Base-by-base conservation (phyloP, 1,140 invertebrate genomes). In the Luehdorfia chinensis region DNA sequence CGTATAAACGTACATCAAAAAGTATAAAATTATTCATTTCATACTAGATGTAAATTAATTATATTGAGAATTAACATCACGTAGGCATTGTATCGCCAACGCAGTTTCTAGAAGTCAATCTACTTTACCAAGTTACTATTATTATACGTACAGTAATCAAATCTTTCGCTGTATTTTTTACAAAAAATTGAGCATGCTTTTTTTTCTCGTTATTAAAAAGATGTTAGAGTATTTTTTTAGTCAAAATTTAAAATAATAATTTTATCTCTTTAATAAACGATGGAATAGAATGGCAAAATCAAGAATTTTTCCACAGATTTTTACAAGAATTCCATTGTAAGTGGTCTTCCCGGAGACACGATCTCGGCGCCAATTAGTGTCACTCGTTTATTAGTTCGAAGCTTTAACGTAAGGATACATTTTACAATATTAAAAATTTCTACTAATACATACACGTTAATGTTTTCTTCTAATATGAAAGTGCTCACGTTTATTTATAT, bases 361-460 rank as follows among this genome's bases (percentile, higher is more conserved):
- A 55, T 60, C 56, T 54, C 53, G 37, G 55, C 61, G 47, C 63
- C 69, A 75, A 75, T 75, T 75, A 75, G 66, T 73, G 72, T 73
- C 66, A 68, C 55, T 64, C 64, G 57, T 71, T 73, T 73, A 68
- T 75, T 71, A 73, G 62, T 73, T 59, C 28, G 31, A 48, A 43
- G 39, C 39, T 16, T 14, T 8, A 25, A 25, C 25, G 8, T 0
- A 39, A 39, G 39, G 25, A 43, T 43, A 43, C 39, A 28, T 43
- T 43, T 11, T 15, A 43, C 25, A 7, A 25, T 30, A 43, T 30
- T 43, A 14, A 43, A 43, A 23, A 28, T 41, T 41, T 41, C 2
- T 9, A 41, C 15, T 7, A 11, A 37, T 11, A 34, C 9, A 36
- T 18, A 12, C 2, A 9, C 9, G 14, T 15, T n/a, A n/a, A n/a